Base-by-base conservation (phyloP, 2,888 invertebrate species). In the Drosophila rellima region DNA sequence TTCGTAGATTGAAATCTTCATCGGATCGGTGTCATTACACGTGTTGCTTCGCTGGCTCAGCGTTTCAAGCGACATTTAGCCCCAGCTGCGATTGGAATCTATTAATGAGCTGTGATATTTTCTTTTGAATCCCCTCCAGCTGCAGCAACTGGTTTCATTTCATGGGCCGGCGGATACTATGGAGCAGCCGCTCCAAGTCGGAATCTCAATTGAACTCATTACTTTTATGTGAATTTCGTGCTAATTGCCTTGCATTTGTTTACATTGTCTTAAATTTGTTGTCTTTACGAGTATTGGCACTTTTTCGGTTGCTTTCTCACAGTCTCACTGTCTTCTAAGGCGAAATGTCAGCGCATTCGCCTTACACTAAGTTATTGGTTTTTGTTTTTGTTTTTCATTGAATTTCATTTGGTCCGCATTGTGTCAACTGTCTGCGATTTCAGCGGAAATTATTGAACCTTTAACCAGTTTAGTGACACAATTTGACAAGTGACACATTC, bases 211-310 rank as follows among this genome's bases (percentile, higher is more conserved):
- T 83, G 73, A 74, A 70, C 87, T 70, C 84, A 87, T 89, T 87
- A 82, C 59, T 87, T 87, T 88, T 75, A 87, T 89, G 84, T 79
- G 82, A 61, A 74, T 82, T 86, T 87, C 85, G 89, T 86, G 87
- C 72, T 87, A 89, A 85, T 87, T 89, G 56, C 84, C 50, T 57
- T 72, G 68, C 80, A 83, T 79, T 88, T 86, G 74, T 81, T 88
- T 77, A 77, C 84, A 87, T 83, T 87, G 80, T 74, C 82, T 88
- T 83, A 65, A 88, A 84, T 70, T 70, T 72, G 67, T 42, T 52
- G 67, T 74, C 50, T 87, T 87, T 81, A 48, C 31, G 31, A 48
- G 18, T 48, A 79, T 86, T 70, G 73, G 45, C 70, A 39, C 62
- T 74, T 60, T 59, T 54, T 65, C 60, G 51, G 35, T 33, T 31